These are phyloP conservation scores for Paedocypris sp. DNA, from an alignment of 2,113 vertebrate genomes.

Conservation along the genomic window DNA sequence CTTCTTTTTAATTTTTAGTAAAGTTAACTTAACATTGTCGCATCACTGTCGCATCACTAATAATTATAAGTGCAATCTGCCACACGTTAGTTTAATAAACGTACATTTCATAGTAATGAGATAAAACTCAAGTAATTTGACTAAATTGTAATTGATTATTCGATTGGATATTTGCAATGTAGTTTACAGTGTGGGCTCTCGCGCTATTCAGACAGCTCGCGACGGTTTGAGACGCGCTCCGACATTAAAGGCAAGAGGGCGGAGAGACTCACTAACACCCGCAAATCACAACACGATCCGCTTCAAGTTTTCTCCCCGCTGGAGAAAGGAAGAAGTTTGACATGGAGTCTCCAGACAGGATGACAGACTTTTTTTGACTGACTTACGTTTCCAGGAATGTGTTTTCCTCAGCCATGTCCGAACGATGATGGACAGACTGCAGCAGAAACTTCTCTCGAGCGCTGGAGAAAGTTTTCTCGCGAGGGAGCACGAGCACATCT, in stretches of 20 bases:
- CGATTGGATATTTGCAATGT: no score
- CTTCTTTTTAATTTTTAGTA: no score
- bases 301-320: conserved; percentile 17
- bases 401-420: neutral
- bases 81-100: no score
- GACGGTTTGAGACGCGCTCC: neutral
- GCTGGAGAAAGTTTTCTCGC: neutral
- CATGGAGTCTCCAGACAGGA: neutral
- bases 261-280: neutral
- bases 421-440: conserved; percentile 11
- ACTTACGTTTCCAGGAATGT: conserved; percentile 10
- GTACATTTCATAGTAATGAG: no score
- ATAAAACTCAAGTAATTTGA: no score
- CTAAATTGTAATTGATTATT: no score
- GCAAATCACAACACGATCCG: conserved; percentile 23
- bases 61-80: no score
- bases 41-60: no score
- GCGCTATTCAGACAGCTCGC: neutral
- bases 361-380: conserved; percentile 11
- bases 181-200: neutral
- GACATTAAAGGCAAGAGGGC: neutral
- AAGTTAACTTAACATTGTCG: no score
- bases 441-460: conserved; percentile 8
- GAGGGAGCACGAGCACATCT: neutral
- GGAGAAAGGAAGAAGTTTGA: neutral